Evolutionary conservation across 2,113 vertebrate genomes (phyloP), one percentile per base, ranked within the genome.

Genomic region (Anguilla rostrata): DNA sequence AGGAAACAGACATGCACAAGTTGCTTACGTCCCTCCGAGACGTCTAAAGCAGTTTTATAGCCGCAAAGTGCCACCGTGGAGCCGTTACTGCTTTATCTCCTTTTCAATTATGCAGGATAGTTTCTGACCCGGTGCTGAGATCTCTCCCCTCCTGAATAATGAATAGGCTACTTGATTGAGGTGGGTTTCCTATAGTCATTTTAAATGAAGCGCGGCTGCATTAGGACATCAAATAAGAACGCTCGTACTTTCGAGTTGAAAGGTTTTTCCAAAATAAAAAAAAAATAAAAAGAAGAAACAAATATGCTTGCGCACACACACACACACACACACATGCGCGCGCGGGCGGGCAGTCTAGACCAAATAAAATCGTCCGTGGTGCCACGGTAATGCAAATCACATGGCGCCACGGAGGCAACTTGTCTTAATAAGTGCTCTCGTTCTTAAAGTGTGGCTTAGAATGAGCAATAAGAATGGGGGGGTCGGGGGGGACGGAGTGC

Each of bases 91-190:
- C 88, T 89, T 87, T 88, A 85, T 87, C 88, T 84, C 83, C 88
- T 88, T 86, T 90, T 92, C 91, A 90, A 92, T 92, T 90, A 92
- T 92, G 90, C 88, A 92, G 88, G 84, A 92, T 90, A 92, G 89
- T 89, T 92, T 91, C 89, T 92, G 90, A 92, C 91, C 91, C 85
- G 88, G 89, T 88, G 88, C 85, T 90, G 87, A 90, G 89, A 92
- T 91, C 90, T 91, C 90, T 88, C 82, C 86, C 78, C 90, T 90
- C 41, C 75, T 92, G 84, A 92, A 92, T 92, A 89, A 92, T 92
- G 86, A 89, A 92, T 87, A 88, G 87, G 87, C 86, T 43, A 88
- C 90, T 90, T 91, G 89, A 91, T 92, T 91, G 91, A 90, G 90
- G 87, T 84, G 87, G 87, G 87, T 89, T 89, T 60, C 90, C 85